Evolutionary conservation across 2,113 vertebrate genomes (phyloP).

Genomic region (Promerops cafer): DNA sequence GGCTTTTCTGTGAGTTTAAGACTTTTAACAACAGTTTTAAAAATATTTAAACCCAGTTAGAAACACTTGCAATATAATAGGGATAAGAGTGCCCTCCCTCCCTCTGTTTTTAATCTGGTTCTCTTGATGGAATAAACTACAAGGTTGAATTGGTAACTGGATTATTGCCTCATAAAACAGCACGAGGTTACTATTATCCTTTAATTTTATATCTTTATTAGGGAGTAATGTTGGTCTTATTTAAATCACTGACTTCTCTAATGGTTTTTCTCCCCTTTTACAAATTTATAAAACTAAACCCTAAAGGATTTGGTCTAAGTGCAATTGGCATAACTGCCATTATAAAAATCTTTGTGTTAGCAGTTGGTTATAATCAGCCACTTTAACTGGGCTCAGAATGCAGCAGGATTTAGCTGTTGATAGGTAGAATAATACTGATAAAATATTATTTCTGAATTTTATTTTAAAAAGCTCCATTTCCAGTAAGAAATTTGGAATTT

Average conservation of each 20-base stretch:
- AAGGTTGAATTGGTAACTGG: constrained; percentile 53
- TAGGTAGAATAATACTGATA: background rate
- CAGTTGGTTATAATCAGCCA: constrained; percentile 40
- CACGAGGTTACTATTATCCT: constrained; percentile 67
- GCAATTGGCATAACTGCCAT: constrained; percentile 40
- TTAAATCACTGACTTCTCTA: constrained; percentile 58
- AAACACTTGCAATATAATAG: constrained; percentile 42
- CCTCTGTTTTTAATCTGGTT: constrained; percentile 62
- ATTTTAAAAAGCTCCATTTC: background rate
- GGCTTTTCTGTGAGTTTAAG: constrained; percentile 36
- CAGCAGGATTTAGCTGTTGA: constrained; percentile 37
- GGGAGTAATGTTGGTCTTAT: constrained; percentile 62
- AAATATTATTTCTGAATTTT: background rate
- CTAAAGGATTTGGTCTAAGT: constrained; percentile 59
- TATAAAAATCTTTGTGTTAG: constrained; percentile 62
- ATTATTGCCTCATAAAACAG: constrained; percentile 71
- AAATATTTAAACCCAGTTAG: constrained; percentile 39
- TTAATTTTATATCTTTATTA: constrained; percentile 75
- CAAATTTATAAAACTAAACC: constrained; percentile 66
- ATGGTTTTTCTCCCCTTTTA: constrained; percentile 58
- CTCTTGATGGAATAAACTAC: constrained; percentile 44
- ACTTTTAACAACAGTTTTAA: constrained; percentile 50
- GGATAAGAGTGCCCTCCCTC: constrained; percentile 10
- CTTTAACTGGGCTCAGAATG: constrained; percentile 49
- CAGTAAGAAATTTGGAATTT: constrained; percentile 17